phyloP scores from a whole-genome alignment of 2,888 invertebrate genomes.

The Copidosoma aretas region DNA sequence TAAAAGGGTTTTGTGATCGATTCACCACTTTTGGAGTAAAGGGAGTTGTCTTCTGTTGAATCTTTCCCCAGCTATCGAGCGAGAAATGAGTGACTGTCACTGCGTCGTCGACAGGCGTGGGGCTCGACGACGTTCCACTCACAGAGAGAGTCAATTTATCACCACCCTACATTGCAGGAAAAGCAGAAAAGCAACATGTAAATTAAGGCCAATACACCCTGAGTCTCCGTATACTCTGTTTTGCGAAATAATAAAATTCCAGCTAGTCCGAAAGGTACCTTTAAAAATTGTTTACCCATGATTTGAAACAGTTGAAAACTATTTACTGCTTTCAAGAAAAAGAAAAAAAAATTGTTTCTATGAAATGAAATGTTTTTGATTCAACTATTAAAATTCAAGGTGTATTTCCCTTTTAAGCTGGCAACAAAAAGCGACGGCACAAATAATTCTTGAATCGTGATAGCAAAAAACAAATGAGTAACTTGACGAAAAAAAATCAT shows the following conservation, averaged over 20 bases:
- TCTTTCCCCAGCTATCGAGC: constrained; percentile 64
- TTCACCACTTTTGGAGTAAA: constrained; percentile 55
- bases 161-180: constrained; percentile 66
- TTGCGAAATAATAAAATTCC: background rate
- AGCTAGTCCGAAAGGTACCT: background rate
- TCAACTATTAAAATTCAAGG: constrained; percentile 29
- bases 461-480: constrained; percentile 14
- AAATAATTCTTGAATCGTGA: constrained; percentile 33
- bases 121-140: constrained; percentile 62
- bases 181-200: constrained; percentile 52
- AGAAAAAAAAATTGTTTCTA: no score
- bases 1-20: constrained; percentile 61
- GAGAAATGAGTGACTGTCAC: constrained; percentile 71
- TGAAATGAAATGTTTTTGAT: background rate
- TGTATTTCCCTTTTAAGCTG: constrained; percentile 41
- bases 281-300: background rate
- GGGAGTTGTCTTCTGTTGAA: constrained; percentile 62
- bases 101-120: constrained; percentile 56
- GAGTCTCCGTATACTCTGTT: constrained; percentile 14
- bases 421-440: constrained; percentile 44
- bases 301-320: no score
- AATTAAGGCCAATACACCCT: constrained; percentile 36
- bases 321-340: background rate
- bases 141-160: constrained; percentile 74
- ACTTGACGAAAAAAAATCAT: no score